Evolutionary conservation across 2,888 invertebrate species (phyloP).

Genomic region (Dyspetes luteomarginatus): DNA sequence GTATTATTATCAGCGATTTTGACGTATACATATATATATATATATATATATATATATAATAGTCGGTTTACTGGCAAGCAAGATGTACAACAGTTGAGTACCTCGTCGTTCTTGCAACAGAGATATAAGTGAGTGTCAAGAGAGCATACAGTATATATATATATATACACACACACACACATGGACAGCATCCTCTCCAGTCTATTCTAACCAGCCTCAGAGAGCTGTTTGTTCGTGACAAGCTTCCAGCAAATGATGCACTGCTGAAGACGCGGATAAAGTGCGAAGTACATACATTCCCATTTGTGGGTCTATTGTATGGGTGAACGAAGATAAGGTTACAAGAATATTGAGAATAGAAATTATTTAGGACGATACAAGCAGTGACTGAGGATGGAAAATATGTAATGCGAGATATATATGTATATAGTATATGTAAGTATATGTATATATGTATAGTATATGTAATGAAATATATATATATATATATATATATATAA

Average conservation of each 20-base stretch:
- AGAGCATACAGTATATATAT: not conserved
- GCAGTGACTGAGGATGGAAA: too few relatives aligned
- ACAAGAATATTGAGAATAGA: not conserved
- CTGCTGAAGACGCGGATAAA: slow-evolving; percentile 13
- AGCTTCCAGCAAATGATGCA: slow-evolving; percentile 44
- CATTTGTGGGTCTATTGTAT: not conserved
- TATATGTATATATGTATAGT: too few relatives aligned
- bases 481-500: too few relatives aligned
- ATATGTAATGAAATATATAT: too few relatives aligned
- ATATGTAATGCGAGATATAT: too few relatives aligned
- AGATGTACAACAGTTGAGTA: too few relatives aligned
- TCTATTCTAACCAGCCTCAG: slow-evolving; percentile 40
- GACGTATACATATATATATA: too few relatives aligned
- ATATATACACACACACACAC: not conserved
- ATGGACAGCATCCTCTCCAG: slow-evolving; percentile 26
- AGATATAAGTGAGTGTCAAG: not conserved
- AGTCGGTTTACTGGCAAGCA: too few relatives aligned
- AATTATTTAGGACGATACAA: too few relatives aligned
- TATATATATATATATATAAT: too few relatives aligned
- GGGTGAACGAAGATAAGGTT: not conserved
- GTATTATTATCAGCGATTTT: too few relatives aligned
- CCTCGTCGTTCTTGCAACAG: not conserved
- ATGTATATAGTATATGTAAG: too few relatives aligned
- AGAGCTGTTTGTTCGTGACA: slow-evolving; percentile 19
- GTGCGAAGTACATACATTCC: not conserved